Base-by-base conservation (phyloP, 2,888 invertebrate genomes). In the Nymphalis urticae region DNA sequence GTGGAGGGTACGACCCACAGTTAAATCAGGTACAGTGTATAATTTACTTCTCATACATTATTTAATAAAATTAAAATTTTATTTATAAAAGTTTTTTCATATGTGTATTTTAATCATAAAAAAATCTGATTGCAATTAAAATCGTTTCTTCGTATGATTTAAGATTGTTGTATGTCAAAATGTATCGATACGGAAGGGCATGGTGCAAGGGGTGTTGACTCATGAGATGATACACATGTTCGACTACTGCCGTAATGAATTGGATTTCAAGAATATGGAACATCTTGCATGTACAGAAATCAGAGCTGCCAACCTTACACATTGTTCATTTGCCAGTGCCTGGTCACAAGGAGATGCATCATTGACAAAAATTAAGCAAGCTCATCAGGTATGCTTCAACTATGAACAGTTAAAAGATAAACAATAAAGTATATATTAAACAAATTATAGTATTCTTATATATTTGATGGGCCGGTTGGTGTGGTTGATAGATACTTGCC, bases 151-250 rank as follows among this genome's bases (percentile, higher is more conserved):
- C 32, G 13, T 27, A 16, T 48, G 6, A 16, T 91, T 91, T 13
- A 85, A 96, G 96, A 95, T 99, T 72, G 96, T 99, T 0, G 94
- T 99, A 2, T 99, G 98, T 79, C 97, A 98, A 83, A 98, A 98
- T 86, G 95, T 95, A 67, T 95, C 96, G 0, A 93, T 87, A 24
- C 93, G 91, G 36, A 93, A 95, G 81, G 95, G 95, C 16, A 93
- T 95, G 84, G 95, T 97, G 0, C 96, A 96, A 83, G 96, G 96
- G 27, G 96, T 98, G 0, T 84, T 99, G 54, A 95, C 96, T 0
- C 99, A 99, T 80, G 99, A 99, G 88, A 95, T 99, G 94, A 96
- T 98, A 60, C 99, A 99, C 85, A 98, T 98, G 97, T 98, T 98
- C 82, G 99, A 99, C 86, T 97, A 95, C 82, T 99, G 99, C 84